Conservation (phyloP, 2,113 vertebrate species). For the Malaclemys terrapin region DNA sequence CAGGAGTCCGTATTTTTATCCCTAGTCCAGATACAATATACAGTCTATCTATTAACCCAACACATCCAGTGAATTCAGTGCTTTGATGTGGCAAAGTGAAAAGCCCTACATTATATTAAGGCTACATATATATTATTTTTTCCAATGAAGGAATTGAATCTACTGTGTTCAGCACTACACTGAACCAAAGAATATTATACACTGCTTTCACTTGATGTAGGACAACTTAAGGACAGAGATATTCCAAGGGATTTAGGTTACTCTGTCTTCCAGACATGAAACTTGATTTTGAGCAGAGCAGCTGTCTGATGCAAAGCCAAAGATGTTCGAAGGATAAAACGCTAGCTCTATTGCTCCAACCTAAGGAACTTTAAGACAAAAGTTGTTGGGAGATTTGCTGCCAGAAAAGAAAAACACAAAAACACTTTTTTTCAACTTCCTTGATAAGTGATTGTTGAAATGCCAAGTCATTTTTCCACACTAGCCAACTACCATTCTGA, state of each 20-base stretch:
- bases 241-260: background rate
- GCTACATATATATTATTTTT: background rate
- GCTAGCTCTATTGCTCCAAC: background rate
- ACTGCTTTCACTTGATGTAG: background rate
- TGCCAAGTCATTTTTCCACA: background rate
- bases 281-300: background rate
- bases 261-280: slow-evolving; percentile 19
- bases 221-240: background rate
- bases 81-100: background rate
- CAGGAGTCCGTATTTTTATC: background rate
- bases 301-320: background rate
- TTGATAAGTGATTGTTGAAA: background rate
- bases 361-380: slow-evolving; percentile 6
- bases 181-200: background rate
- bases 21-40: no score
- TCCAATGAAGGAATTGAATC: background rate
- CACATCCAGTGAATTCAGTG: background rate
- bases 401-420: background rate
- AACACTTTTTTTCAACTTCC: background rate
- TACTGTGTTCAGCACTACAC: background rate
- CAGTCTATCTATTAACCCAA: background rate
- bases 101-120: background rate
- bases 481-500: background rate
- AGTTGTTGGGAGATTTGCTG: background rate
- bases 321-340: slow-evolving; percentile 4